Percentiles rank a stretch among this genome's conserved stretches.
Conservation (phyloP, 2,113 vertebrate species). For the Onychorhynchus coronatus region DNA sequence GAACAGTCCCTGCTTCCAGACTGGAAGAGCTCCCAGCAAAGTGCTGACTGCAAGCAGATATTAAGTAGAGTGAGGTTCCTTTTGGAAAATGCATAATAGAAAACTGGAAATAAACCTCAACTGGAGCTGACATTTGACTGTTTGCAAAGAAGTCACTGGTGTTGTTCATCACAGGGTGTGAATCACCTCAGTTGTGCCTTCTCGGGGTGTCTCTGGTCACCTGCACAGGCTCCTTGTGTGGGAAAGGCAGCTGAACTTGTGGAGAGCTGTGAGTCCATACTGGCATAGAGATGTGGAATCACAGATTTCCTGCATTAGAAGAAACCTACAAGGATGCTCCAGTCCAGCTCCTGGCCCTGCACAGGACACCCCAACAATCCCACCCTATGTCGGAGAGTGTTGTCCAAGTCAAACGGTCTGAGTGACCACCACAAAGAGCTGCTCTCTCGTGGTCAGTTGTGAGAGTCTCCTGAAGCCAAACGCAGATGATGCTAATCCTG, state of each 20-base stretch:
- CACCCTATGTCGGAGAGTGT: not conserved
- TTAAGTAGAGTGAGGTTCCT: not conserved
- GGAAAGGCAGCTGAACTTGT: not conserved
- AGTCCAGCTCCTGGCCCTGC: not conserved
- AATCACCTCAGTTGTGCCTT: not conserved
- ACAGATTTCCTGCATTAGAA: not conserved
- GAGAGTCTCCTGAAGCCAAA: not conserved
- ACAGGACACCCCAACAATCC: not conserved
- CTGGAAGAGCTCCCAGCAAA: not conserved
- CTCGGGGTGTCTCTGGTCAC: not conserved
- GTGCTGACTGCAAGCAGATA: not conserved
- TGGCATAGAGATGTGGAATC: not conserved
- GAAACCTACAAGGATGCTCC: not conserved
- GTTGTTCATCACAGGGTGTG: not conserved
- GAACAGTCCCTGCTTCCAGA: not conserved
- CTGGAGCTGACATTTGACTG: not conserved
- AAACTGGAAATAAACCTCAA: not conserved
- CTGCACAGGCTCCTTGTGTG: not conserved
- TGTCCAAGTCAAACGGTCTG: not conserved
- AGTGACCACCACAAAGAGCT: not conserved
- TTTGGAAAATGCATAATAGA: not conserved
- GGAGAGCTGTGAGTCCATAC: not conserved
- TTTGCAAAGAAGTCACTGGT: not conserved
- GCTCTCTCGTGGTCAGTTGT: not conserved
- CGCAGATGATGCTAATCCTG: not conserved